Evolutionary conservation across 2,888 invertebrate species (phyloP).

Genomic region (Scrobipalpa costella): DNA sequence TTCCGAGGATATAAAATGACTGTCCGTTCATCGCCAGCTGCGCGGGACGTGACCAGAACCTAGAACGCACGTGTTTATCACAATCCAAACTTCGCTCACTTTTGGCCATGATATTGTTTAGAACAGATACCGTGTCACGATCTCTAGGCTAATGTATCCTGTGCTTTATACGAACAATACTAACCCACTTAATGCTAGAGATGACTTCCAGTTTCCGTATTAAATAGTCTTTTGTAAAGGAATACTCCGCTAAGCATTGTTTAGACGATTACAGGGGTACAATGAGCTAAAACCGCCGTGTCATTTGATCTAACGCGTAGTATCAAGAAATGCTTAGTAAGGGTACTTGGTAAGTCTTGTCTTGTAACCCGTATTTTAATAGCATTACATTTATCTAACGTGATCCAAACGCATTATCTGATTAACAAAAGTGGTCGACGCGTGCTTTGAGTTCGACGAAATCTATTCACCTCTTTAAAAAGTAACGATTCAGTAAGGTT

Average conservation of each 20-base stretch:
- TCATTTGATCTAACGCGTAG: conserved; percentile 48
- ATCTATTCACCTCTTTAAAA: background rate
- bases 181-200: conserved; percentile 28
- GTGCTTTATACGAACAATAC: conserved; percentile 12
- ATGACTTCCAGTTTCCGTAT: conserved; percentile 54
- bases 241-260: conserved; percentile 50
- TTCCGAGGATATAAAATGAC: conserved; percentile 7
- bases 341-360: conserved; percentile 32
- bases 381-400: conserved; percentile 10
- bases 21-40: conserved; percentile 14
- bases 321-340: conserved; percentile 39
- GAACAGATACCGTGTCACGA: conserved; percentile 13
- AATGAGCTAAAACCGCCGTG: conserved; percentile 45
- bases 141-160: conserved; percentile 1
- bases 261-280: conserved; percentile 42
- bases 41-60: conserved; percentile 4
- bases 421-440: conserved; percentile 3
- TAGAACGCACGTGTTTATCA: conserved; percentile 17
- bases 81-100: conserved; percentile 21
- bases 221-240: conserved; percentile 40
- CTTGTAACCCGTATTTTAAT: conserved; percentile 23
- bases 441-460: background rate
- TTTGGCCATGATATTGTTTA: conserved; percentile 21
- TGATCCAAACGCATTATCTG: conserved; percentile 16
- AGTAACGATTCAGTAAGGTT: conserved; percentile 29